Evolutionary conservation across 1,140 invertebrate genomes (phyloP), one percentile per base, ranked within the genome.

Genomic region (Colletes latitarsis): DNA sequence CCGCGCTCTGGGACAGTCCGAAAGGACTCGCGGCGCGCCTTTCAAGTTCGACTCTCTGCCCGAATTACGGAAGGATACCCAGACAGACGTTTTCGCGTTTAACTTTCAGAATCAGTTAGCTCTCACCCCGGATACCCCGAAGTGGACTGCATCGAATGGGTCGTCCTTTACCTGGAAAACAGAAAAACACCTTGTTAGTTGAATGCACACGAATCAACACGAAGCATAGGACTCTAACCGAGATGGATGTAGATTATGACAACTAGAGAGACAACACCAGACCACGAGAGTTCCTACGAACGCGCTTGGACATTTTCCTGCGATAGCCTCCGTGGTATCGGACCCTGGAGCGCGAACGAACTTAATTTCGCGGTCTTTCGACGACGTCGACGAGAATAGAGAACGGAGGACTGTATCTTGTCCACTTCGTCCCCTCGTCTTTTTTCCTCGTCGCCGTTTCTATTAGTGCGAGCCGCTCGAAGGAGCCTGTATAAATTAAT

Each of bases 401-500:
- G 21, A 19, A 9, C 60, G 60, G 39, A 57, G n/a, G n/a, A 52
- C 46, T 72, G 70, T 52, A 52, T 58, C 49, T n/a, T 39, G 68
- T 63, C 78, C 58, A 58, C 43, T 63, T 43, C 46, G 30, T 49
- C 60, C 30, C 53, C 39, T 43, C 70, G n/a, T 64, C 30, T 52
- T 63, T 71, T 46, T 58, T 74, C 75, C 67, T 15, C 67, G 46
- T 52, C 73, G 69, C 58, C 72, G 83, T 86, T 86, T 86, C 85
- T 86, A 86, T 86, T 83, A 86, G 81, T 85, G 83, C 84, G 80
- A 77, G 46, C 83, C 84, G 70, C 79, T 85, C 84, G 77, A 68
- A 63, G 58, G 81, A 81, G 78, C 52, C 82, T 83, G 87, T 88
- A 86, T 83, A 83, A 89, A 89, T 89, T 89, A 88, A 89, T 89